Evolutionary conservation across 2,888 invertebrate genomes (phyloP), one percentile per base, ranked within the genome.

Genomic region (Caenorhabditis imperialis): DNA sequence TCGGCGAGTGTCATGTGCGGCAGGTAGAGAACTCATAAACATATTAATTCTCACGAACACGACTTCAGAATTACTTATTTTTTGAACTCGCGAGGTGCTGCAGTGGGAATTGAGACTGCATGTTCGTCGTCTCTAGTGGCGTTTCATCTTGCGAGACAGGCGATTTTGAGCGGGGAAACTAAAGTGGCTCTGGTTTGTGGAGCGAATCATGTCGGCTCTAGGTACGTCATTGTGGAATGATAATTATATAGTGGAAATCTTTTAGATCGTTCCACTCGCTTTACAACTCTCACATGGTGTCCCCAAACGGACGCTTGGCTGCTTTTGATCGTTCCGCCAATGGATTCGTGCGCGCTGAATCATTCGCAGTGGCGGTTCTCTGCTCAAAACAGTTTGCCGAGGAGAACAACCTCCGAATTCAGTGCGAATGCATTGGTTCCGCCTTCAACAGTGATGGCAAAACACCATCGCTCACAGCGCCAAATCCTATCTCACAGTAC

Each of bases 91-190:
- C 93, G 92, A 91, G 92, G 97, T 1, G 97, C 97, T 6, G 95
- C 96, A 88, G 95, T 93, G 89, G 93, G 95, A 35, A 90, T 97
- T 47, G 98, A 98, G 90, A 96, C 97, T 1, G 98, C 97, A 4
- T 98, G 98, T 89, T 96, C 97, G 0, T 96, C 96, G 85, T 94
- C 95, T 79, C 90, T 96, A 88, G 92, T 93, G 88, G 86, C 85
- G 16, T 58, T 85, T 30, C 77, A 81, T 50, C 33, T 81, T 1
- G 86, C 87, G 1, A 38, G 81, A 8, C 76, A 83, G 45, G 93
- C 94, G 35, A 94, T 96, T 85, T 91, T 92, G 78, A 90, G 91
- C 18, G 96, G 96, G 10, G 93, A 93, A 88, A 96, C 96, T 89
- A 96, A 79, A 45, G 33, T 77, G 18, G 88, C 86, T 23, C 58